These are phyloP conservation scores for Synodontis membranacea DNA, from an alignment of 2,113 vertebrate genomes.

Conservation along the genomic window DNA sequence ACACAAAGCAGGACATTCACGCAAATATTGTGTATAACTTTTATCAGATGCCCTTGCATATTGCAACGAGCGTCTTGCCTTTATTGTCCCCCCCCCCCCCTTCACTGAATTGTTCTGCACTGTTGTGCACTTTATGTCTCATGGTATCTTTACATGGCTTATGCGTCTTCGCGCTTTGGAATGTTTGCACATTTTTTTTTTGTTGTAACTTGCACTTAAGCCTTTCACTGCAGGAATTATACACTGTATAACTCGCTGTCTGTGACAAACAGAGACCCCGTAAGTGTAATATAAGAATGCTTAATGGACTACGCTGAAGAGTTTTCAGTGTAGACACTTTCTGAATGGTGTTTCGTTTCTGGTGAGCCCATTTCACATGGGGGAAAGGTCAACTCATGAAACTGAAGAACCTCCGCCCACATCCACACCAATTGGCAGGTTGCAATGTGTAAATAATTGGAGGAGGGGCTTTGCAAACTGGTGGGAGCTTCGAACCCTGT, in stretches of 20 bases:
- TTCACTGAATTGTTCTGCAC: background rate
- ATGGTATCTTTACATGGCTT: too few relatives aligned
- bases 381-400: background rate
- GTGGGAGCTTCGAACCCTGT: conserved; percentile 8
- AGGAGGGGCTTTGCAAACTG: background rate
- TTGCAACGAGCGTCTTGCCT: background rate
- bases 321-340: background rate
- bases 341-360: background rate
- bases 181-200: too few relatives aligned
- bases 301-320: too few relatives aligned
- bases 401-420: background rate
- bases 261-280: background rate
- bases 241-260: background rate
- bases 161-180: too few relatives aligned
- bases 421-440: conserved; percentile 18
- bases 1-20: background rate
- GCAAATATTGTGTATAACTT: background rate
- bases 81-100: too few relatives aligned
- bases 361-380: background rate
- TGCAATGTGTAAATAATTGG: background rate
- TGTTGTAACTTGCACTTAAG: too few relatives aligned
- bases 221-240: background rate
- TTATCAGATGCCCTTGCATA: background rate
- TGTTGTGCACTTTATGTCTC: too few relatives aligned
- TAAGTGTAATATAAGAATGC: background rate